phyloP scores from a whole-genome alignment of 1,140 invertebrate genomes.

The Scaptomyza pallida region DNA sequence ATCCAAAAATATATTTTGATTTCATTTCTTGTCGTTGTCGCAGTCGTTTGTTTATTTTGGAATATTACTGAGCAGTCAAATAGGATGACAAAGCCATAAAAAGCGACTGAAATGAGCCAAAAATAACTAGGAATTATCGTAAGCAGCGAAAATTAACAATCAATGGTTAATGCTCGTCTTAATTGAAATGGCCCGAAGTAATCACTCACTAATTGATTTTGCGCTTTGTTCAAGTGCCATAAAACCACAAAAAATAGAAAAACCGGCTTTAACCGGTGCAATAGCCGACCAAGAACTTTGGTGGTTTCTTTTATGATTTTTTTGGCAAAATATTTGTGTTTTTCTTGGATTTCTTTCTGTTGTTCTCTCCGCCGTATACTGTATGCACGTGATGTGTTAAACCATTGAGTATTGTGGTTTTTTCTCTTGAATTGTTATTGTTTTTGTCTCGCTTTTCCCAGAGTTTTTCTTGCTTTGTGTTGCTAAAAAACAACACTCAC shows the following conservation, averaged over 20 bases:
- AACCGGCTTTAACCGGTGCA: constrained; percentile 28
- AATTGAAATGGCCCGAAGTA: constrained; percentile 19
- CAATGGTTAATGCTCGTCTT: constrained; percentile 20
- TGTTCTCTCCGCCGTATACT: constrained; percentile 41
- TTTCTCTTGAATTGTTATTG: constrained; percentile 53
- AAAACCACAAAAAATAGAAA: constrained; percentile 4
- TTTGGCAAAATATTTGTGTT: constrained; percentile 1
- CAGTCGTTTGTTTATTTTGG: constrained; percentile 1
- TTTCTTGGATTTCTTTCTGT: constrained; percentile 11
- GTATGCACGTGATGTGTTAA: constrained; percentile 59
- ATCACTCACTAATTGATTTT: constrained; percentile 26
- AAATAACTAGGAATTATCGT: not conserved
- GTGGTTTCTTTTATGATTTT: constrained; percentile 2
- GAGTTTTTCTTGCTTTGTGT: constrained; percentile 2
- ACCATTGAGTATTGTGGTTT: constrained; percentile 38
- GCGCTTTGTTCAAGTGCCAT: constrained; percentile 1
- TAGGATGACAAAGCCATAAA: constrained; percentile 37
- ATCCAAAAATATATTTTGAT: constrained; percentile 46
- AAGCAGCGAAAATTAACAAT: constrained; percentile 22
- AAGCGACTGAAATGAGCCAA: constrained; percentile 14
- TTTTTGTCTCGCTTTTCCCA: constrained; percentile 38
- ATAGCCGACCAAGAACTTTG: constrained; percentile 18
- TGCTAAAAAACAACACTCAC: not conserved
- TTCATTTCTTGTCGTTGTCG: constrained; percentile 20
- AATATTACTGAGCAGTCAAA: constrained; percentile 22